A percentile compares a stretch with the other conserved stretches of the same genome.
Conservation (phyloP, 2,797 vertebrate species). For the Fringilla coelebs region DNA sequence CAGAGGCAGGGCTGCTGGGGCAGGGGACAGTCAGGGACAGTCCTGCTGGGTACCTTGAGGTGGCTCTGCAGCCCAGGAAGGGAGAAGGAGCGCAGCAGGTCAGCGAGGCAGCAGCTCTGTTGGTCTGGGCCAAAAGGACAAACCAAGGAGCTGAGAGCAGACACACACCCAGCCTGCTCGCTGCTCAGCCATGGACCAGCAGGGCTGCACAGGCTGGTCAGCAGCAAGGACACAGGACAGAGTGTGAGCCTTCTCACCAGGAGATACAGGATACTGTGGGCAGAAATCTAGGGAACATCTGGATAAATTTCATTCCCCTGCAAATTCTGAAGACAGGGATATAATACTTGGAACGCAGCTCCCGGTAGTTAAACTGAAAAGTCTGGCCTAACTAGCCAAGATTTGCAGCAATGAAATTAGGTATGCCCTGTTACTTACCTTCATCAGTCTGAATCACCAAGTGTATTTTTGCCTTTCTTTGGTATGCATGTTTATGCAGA, state of each 20-base stretch:
- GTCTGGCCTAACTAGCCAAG: background rate
- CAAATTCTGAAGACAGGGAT: background rate
- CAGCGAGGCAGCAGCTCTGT: background rate
- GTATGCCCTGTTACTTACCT: background rate
- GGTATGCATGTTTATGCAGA: background rate
- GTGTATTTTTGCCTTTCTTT: background rate
- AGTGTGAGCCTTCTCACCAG: rapidly evolving
- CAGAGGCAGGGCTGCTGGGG: background rate
- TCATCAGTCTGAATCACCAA: background rate
- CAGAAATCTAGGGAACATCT: background rate
- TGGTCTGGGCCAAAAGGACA: background rate
- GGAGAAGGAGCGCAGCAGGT: background rate
- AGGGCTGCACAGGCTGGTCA: rapidly evolving
- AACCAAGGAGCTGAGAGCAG: too few relatives aligned
- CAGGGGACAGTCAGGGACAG: background rate
- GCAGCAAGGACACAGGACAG: background rate
- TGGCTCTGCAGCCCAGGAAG: background rate
- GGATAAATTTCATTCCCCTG: background rate
- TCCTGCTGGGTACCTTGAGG: rapidly evolving
- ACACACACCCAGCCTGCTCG: rapidly evolving
- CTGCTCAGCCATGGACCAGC: background rate
- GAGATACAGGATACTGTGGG: background rate
- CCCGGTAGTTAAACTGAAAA: background rate
- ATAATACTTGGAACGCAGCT: background rate
- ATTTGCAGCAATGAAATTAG: background rate